A percentile compares a stretch with the other conserved stretches of the same genome.
These are phyloP conservation scores for Pagetopsis macropterus DNA, from an alignment of 2,797 vertebrate species.

Conservation along the genomic window DNA sequence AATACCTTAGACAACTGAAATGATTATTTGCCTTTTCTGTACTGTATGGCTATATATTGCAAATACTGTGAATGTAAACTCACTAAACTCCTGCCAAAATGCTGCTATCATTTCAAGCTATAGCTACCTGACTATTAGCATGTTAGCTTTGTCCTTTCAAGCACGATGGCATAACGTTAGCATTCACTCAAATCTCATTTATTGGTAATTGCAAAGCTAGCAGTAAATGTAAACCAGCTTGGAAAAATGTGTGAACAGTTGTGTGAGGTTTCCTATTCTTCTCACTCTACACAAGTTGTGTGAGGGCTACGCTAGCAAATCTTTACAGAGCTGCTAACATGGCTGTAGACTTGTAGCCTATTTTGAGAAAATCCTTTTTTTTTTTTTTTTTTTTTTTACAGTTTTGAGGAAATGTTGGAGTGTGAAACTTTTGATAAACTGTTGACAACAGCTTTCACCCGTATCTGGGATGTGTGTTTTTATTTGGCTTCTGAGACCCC, in stretches of 20 bases:
- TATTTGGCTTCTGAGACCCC: slow-evolving; percentile 10
- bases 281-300: not conserved
- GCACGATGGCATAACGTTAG: too few relatives aligned
- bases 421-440: not conserved
- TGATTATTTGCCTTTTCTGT: not conserved
- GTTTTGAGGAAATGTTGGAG: not conserved
- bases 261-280: not conserved
- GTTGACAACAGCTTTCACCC: not conserved
- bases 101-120: not conserved
- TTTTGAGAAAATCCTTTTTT: not conserved
- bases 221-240: not conserved
- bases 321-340: not conserved
- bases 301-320: not conserved
- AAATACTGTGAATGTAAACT: not conserved
- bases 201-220: not conserved
- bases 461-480: slow-evolving; percentile 26
- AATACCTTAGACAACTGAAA: not conserved
- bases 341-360: not conserved
- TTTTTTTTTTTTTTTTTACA: not conserved
- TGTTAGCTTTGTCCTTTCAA: not conserved
- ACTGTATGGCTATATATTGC: too few relatives aligned
- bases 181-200: not conserved
- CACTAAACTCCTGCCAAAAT: too few relatives aligned
- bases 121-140: not conserved
- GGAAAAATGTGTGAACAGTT: not conserved